Evolutionary conservation across 53 echinoderm and acorn worm species (phyloP).

Genomic region (Echinarachnius parma): DNA sequence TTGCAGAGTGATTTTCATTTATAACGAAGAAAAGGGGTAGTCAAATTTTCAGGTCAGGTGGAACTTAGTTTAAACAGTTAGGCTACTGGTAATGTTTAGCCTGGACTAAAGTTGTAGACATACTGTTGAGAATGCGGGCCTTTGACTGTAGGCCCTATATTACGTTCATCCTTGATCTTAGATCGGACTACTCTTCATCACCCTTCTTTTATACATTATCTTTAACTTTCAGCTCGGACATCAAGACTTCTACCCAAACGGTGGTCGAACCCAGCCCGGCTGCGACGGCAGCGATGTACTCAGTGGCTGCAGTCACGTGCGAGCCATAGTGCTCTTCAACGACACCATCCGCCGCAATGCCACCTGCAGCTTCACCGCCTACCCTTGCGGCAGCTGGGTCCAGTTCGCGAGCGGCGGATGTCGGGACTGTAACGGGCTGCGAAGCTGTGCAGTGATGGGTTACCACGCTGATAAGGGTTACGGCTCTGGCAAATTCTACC

Average conservation of each 20-base stretch:
- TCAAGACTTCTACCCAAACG: conserved; percentile 79
- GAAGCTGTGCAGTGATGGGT: conserved; percentile 62
- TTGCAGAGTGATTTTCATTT: too few relatives aligned
- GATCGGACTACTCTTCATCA: too few relatives aligned
- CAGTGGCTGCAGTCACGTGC: conserved; percentile 60
- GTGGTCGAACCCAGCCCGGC: conserved; percentile 65
- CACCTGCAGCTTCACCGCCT: conserved; percentile 51
- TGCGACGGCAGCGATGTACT: conserved; percentile 40
- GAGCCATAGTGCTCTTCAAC: conserved; percentile 48
- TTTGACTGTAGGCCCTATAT: too few relatives aligned
- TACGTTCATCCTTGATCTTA: too few relatives aligned
- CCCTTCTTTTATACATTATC: too few relatives aligned
- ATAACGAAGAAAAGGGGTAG: too few relatives aligned
- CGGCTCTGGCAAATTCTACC: conserved; percentile 58
- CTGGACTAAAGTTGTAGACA: too few relatives aligned
- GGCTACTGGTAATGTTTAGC: too few relatives aligned
- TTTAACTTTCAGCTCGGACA: conserved; percentile 71
- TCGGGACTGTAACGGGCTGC: conserved; percentile 35
- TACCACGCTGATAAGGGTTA: conserved; percentile 49
- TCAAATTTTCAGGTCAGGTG: too few relatives aligned
- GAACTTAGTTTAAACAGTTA: too few relatives aligned
- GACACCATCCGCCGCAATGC: conserved; percentile 46
- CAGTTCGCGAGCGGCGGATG: conserved; percentile 46
- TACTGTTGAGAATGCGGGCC: too few relatives aligned
- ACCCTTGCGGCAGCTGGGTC: conserved; percentile 48